Percentiles rank a stretch among this genome's conserved stretches.
Conservation (phyloP, 2,888 invertebrate genomes). For the Pycnomerus fuliginosus region DNA sequence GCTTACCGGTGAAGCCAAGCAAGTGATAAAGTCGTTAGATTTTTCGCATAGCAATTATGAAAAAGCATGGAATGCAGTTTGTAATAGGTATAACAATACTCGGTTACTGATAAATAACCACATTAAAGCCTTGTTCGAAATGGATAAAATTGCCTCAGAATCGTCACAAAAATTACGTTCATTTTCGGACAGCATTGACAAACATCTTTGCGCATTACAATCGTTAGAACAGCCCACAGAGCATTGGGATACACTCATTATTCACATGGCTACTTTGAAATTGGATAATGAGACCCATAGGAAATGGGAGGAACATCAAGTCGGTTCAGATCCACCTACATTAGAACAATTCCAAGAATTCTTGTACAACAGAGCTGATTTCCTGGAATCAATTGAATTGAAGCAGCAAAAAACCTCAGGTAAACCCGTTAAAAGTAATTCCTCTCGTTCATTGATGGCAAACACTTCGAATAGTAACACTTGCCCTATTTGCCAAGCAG, state of each 20-base stretch:
- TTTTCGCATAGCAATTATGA: slow-evolving; percentile 14
- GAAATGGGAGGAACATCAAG: not conserved
- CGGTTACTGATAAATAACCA: too few relatives aligned
- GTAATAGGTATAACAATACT: slow-evolving; percentile 16
- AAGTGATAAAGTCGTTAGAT: slow-evolving; percentile 18
- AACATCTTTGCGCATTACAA: not conserved
- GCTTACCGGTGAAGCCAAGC: slow-evolving; percentile 13
- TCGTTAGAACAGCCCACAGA: not conserved
- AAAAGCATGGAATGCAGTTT: slow-evolving; percentile 16
- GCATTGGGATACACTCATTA: not conserved
- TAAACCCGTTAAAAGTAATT: not conserved
- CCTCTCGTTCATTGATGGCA: not conserved
- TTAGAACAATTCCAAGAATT: not conserved
- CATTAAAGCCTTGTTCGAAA: slow-evolving; percentile 13
- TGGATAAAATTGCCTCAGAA: not conserved
- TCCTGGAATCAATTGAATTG: not conserved
- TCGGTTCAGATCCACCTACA: not conserved
- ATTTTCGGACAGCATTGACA: not conserved
- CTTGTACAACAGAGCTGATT: not conserved
- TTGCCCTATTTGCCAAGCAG: slow-evolving; percentile 1
- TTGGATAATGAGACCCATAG: not conserved
- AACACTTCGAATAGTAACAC: not conserved
- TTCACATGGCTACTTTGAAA: not conserved
- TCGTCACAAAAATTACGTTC: not conserved
- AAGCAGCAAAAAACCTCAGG: not conserved